phyloP scores from a whole-genome alignment of 2,888 invertebrate genomes.

The Deroplatys truncata region DNA sequence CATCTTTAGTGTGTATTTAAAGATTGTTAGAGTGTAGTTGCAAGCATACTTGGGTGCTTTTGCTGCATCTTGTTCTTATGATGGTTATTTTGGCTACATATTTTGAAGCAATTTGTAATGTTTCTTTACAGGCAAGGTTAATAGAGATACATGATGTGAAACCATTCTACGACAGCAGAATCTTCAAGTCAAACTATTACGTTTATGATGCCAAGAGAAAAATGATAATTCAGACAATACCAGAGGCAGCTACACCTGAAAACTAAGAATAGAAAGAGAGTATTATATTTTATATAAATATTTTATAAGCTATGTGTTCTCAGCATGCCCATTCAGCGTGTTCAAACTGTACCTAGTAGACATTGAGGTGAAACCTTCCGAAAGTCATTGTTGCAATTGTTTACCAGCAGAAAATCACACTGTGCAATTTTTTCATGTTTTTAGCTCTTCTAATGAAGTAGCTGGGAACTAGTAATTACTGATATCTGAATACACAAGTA shows the following conservation, averaged over 20 bases:
- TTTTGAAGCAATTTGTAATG: too few relatives aligned
- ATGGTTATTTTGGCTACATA: too few relatives aligned
- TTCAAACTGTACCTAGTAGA: not conserved
- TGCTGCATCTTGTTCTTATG: too few relatives aligned
- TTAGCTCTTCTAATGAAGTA: too few relatives aligned
- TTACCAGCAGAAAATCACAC: not conserved
- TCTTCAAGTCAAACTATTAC: slow-evolving; percentile 87
- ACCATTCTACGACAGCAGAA: slow-evolving; percentile 85
- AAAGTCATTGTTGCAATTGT: not conserved
- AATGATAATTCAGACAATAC: slow-evolving; percentile 77
- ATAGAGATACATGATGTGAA: slow-evolving; percentile 58
- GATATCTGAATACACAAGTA: too few relatives aligned
- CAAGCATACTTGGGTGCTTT: too few relatives aligned
- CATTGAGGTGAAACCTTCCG: not conserved
- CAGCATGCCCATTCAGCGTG: not conserved
- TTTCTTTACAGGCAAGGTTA: slow-evolving; percentile 20
- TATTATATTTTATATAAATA: not conserved
- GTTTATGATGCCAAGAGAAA: slow-evolving; percentile 78
- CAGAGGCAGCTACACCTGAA: slow-evolving; percentile 46
- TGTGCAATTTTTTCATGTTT: too few relatives aligned
- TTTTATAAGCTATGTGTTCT: not conserved
- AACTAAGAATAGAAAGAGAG: not conserved
- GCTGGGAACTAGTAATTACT: too few relatives aligned
- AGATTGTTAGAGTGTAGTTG: too few relatives aligned
- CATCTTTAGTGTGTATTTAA: too few relatives aligned